phyloP scores from a whole-genome alignment of 1,140 invertebrate genomes.

The Drosophila prosaltans region DNA sequence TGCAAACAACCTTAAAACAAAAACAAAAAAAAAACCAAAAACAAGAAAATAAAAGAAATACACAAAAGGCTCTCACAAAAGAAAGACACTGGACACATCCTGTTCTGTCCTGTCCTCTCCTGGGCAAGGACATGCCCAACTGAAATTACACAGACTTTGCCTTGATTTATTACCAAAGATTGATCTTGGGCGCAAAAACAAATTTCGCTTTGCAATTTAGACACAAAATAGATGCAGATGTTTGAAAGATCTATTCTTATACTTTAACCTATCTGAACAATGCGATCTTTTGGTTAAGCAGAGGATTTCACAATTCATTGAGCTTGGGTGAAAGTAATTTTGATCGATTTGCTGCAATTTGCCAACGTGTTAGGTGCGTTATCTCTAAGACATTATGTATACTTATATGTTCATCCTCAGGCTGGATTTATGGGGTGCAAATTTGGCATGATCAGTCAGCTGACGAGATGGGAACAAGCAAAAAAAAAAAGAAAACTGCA shows the following conservation, averaged over 20 bases:
- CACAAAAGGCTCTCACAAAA: slow-evolving; percentile 59
- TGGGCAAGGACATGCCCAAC: slow-evolving; percentile 36
- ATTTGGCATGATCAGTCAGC: slow-evolving; percentile 48
- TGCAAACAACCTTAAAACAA: slow-evolving; percentile 53
- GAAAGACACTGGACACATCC: slow-evolving; percentile 60
- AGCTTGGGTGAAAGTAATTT: slow-evolving; percentile 47
- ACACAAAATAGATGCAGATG: slow-evolving; percentile 36
- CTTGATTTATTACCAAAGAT: slow-evolving; percentile 72
- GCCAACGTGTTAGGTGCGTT: slow-evolving; percentile 26
- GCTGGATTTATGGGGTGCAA: slow-evolving; percentile 41
- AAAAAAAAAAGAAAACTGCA: slow-evolving; percentile 12
- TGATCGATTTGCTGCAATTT: slow-evolving; percentile 53
- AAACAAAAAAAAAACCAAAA: slow-evolving; percentile 16
- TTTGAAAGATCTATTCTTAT: slow-evolving; percentile 13
- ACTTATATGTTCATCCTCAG: slow-evolving; percentile 13
- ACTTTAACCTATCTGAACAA: neutral
- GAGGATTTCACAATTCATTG: slow-evolving; percentile 67
- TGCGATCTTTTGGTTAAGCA: slow-evolving; percentile 41
- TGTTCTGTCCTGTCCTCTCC: slow-evolving; percentile 33
- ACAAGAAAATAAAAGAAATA: slow-evolving; percentile 24
- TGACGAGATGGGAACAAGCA: slow-evolving; percentile 33
- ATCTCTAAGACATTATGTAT: slow-evolving; percentile 43
- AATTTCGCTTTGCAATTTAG: slow-evolving; percentile 69
- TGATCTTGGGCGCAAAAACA: slow-evolving; percentile 59
- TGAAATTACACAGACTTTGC: slow-evolving; percentile 42